Percentiles rank a stretch among this genome's conserved stretches.
Evolutionary conservation across 2,797 vertebrate genomes (phyloP).

Genomic region (Cirrhinus mrigala): DNA sequence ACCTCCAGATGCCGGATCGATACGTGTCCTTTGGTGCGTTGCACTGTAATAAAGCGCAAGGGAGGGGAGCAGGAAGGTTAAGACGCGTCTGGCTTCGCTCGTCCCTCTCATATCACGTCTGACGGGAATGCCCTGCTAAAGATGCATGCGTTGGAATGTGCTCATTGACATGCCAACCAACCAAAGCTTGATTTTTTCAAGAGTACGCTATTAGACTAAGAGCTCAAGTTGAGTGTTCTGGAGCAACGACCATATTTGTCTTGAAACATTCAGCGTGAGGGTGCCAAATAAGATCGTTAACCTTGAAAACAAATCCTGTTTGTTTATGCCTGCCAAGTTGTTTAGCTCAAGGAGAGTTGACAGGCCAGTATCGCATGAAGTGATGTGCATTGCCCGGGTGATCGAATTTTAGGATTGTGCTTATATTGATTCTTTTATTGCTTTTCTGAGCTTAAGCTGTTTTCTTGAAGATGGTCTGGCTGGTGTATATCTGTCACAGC

Average conservation of each 20-base stretch:
- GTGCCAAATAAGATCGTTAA: constrained; percentile 48
- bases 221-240: constrained; percentile 3
- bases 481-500: constrained; percentile 26
- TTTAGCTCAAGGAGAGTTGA: constrained; percentile 43
- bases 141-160: not conserved
- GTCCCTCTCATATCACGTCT: constrained; percentile 30
- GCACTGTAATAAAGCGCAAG: constrained; percentile 21
- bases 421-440: constrained; percentile 37
- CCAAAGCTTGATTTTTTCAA: not conserved
- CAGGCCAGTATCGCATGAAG: constrained; percentile 34
- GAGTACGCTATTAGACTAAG: not conserved
- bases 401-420: constrained; percentile 39
- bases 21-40: constrained; percentile 39
- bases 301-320: constrained; percentile 33
- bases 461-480: constrained; percentile 18
- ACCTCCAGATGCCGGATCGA: constrained; percentile 49
- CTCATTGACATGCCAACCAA: constrained; percentile 19
- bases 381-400: constrained; percentile 6
- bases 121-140: not conserved
- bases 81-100: constrained; percentile 18
- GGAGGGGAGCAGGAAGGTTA: constrained; percentile 10
- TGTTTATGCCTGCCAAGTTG: constrained; percentile 42
- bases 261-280: constrained; percentile 26
- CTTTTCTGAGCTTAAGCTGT: constrained; percentile 34
- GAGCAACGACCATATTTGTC: constrained; percentile 1